phyloP scores from a whole-genome alignment of 2,797 vertebrate genomes.

The Mus caroli region DNA sequence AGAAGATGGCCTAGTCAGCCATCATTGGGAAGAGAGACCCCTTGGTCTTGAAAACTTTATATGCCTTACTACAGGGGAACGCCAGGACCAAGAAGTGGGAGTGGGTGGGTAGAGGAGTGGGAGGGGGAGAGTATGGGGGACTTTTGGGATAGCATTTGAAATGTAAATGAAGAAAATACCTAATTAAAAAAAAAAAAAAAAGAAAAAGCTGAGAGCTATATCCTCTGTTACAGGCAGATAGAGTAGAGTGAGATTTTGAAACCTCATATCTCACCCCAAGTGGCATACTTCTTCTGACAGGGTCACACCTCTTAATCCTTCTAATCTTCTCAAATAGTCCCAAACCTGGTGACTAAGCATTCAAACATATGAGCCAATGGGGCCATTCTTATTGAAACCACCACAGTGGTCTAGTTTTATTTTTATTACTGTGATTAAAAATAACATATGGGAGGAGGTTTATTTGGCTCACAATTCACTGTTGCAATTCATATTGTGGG shows the following conservation, averaged over 20 bases:
- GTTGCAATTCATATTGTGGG: background rate
- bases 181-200: no score
- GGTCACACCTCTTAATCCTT: no score
- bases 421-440: background rate
- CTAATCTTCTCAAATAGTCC: background rate
- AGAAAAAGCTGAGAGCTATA: no score
- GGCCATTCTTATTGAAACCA: background rate
- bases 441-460: background rate
- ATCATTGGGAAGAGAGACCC: no score
- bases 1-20: no score
- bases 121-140: no score
- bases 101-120: no score
- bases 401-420: background rate
- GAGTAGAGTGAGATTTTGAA: background rate
- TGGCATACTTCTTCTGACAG: background rate
- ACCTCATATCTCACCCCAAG: background rate
- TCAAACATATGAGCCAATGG: background rate
- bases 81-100: no score
- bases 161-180: no score
- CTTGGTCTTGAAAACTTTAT: no score
- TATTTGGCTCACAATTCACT: background rate
- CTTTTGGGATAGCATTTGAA: no score
- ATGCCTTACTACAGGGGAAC: no score
- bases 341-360: background rate
- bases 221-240: background rate